phyloP scores from a whole-genome alignment of 1,140 invertebrate genomes.

The Leguminivora glycinivorella region DNA sequence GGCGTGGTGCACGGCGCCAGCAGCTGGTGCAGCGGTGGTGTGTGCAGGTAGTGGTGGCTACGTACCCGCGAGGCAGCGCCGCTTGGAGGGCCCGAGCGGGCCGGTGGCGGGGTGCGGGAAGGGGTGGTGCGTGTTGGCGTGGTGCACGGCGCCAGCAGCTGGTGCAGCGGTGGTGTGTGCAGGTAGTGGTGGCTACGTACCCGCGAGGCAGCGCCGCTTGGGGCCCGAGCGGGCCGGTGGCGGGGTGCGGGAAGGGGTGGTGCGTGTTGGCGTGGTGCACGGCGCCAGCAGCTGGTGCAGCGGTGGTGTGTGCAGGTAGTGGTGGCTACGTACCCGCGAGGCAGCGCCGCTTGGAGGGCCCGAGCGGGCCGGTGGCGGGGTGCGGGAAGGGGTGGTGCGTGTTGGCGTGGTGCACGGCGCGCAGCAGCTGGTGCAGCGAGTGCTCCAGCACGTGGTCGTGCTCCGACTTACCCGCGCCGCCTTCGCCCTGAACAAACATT shows the following conservation, averaged over 20 bases:
- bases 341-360: conserved; percentile 92
- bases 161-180: conserved; percentile 96
- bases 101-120: conserved; percentile 96
- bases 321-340: conserved; percentile 91
- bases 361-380: conserved; percentile 94
- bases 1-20: conserved; percentile 94
- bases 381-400: conserved; percentile 96
- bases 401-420: conserved; percentile 95
- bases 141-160: conserved; percentile 94
- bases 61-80: conserved; percentile 85
- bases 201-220: conserved; percentile 88
- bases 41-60: conserved; percentile 97
- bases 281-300: conserved; percentile 95
- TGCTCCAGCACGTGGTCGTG: conserved; percentile 98
- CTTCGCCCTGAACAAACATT: conserved; percentile 41
- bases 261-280: conserved; percentile 95
- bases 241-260: conserved; percentile 96
- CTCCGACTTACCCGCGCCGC: conserved; percentile 82
- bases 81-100: conserved; percentile 93
- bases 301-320: conserved; percentile 95
- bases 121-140: conserved; percentile 94
- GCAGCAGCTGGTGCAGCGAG: conserved; percentile 94
- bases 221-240: conserved; percentile 94
- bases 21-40: conserved; percentile 94
- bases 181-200: conserved; percentile 94